phyloP scores from a whole-genome alignment of 2,797 vertebrate genomes.

The Chrysolophus pictus region DNA sequence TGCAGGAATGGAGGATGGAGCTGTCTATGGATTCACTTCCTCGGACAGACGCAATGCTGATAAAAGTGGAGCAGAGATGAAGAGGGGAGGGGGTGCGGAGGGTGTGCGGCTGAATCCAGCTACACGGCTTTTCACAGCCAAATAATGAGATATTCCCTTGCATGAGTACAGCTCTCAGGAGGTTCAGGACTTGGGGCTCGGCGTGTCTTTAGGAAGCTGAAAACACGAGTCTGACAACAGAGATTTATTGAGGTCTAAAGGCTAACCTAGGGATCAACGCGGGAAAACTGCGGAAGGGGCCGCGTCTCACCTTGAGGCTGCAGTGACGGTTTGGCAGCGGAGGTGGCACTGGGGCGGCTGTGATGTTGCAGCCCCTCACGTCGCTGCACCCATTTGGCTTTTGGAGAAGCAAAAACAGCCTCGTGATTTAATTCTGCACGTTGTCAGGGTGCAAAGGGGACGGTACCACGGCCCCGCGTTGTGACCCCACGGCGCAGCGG shows the following conservation, averaged over 20 bases:
- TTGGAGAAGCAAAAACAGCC: not conserved
- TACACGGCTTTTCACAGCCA: constrained; percentile 9
- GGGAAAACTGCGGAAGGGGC: not conserved
- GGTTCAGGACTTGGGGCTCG: not conserved
- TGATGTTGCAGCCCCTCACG: not conserved
- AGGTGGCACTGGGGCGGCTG: not conserved
- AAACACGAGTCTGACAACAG: constrained; percentile 57
- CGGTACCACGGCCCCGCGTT: fast-evolving
- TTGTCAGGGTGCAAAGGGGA: not conserved
- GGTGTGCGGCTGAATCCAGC: not conserved
- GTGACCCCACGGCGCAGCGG: not conserved
- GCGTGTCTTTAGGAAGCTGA: constrained; percentile 46
- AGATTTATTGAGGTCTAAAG: constrained; percentile 63
- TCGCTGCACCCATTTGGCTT: not conserved
- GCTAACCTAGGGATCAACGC: not conserved
- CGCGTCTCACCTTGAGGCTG: constrained; percentile 9
- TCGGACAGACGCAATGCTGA: constrained; percentile 41
- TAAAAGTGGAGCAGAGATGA: constrained; percentile 39
- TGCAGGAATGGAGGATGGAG: constrained; percentile 26
- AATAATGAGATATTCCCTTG: constrained; percentile 24
- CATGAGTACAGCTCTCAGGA: not conserved
- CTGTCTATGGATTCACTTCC: not conserved
- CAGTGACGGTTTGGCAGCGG: not conserved
- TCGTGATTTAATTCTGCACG: not conserved
- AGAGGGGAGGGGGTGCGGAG: constrained; percentile 15